These are phyloP conservation scores for Acronicta alni DNA, from an alignment of 2,888 invertebrate genomes.

Conservation along the genomic window DNA sequence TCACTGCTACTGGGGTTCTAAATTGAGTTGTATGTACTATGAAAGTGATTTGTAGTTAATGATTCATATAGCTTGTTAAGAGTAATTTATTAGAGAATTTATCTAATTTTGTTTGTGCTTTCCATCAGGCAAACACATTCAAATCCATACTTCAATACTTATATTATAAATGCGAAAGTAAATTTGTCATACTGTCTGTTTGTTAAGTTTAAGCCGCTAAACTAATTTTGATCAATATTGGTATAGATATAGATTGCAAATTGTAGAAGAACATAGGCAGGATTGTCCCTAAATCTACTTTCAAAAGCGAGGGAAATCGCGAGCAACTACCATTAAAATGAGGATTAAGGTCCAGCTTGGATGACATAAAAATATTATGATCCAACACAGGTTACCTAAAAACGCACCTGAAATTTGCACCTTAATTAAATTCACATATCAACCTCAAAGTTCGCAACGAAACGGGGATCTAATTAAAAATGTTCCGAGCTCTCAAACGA, in stretches of 20 bases:
- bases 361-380: constrained; percentile 4
- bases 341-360: neutral
- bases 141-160: too few relatives aligned
- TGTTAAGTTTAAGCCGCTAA: too few relatives aligned
- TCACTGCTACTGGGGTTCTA: constrained; percentile 12
- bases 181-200: too few relatives aligned
- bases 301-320: too few relatives aligned
- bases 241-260: too few relatives aligned
- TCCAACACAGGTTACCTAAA: constrained; percentile 6
- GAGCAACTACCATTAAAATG: too few relatives aligned
- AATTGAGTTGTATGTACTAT: constrained; percentile 35
- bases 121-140: too few relatives aligned
- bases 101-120: too few relatives aligned
- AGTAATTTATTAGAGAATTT: constrained; percentile 9
- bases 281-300: too few relatives aligned
- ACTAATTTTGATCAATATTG: too few relatives aligned
- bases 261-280: too few relatives aligned
- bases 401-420: constrained; percentile 22
- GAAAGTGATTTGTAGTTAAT: constrained; percentile 33
- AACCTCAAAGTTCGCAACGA: constrained; percentile 23
- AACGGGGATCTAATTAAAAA: constrained; percentile 48
- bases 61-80: constrained; percentile 7
- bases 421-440: constrained; percentile 31
- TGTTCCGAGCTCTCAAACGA: constrained; percentile 51
- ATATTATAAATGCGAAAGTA: too few relatives aligned